Evolutionary conservation across 1,140 invertebrate species (phyloP).

Genomic region (Ips nitidus): DNA sequence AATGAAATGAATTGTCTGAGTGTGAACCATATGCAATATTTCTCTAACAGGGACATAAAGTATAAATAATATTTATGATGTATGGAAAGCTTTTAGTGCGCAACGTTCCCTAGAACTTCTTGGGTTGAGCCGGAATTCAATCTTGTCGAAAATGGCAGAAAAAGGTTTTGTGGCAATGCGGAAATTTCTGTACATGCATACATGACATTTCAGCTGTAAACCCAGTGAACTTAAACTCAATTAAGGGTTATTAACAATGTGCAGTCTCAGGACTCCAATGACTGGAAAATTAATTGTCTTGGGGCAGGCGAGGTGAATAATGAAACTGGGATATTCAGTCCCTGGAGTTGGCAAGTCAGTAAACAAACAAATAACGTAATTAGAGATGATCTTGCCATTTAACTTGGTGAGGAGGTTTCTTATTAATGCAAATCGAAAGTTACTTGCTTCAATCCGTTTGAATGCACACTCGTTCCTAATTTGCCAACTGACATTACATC

Average conservation of each 20-base stretch:
- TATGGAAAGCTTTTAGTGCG: no score
- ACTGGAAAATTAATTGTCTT: conserved; percentile 28
- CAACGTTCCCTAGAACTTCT: no score
- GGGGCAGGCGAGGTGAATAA: conserved; percentile 17
- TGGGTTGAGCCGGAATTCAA: no score
- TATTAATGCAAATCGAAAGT: no score
- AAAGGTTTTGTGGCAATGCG: no score
- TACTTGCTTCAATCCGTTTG: no score
- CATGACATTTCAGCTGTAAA: conserved; percentile 13
- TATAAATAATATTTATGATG: neutral
- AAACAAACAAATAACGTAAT: conserved; percentile 9
- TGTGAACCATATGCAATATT: neutral
- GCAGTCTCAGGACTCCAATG: conserved; percentile 19
- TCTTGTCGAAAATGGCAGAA: no score
- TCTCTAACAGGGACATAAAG: neutral
- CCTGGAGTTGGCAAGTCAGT: conserved; percentile 1
- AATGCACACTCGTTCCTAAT: no score
- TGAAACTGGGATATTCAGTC: conserved; percentile 4
- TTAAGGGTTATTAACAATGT: conserved; percentile 32
- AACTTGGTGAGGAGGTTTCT: no score
- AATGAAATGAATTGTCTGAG: conserved; percentile 3
- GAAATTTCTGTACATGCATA: no score
- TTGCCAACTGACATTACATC: no score
- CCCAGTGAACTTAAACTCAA: conserved; percentile 30
- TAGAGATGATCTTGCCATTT: neutral